Evolutionary conservation across 2,888 invertebrate species (phyloP).

Genomic region (Pammene fasciana): DNA sequence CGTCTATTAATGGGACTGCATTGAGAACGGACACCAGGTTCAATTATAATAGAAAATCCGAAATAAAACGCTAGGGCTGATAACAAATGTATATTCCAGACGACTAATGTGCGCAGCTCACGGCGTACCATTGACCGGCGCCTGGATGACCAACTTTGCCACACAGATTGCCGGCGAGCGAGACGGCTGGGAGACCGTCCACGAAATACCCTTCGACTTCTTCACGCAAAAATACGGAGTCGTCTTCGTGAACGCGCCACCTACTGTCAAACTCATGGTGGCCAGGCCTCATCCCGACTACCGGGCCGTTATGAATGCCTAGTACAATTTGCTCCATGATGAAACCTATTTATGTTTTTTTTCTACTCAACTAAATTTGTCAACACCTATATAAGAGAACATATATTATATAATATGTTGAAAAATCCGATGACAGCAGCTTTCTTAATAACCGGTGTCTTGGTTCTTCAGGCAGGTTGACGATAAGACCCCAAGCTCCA

Average conservation of each 20-base stretch:
- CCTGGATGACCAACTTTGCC: conserved; percentile 52
- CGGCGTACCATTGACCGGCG: conserved; percentile 50
- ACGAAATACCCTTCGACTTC: conserved; percentile 48
- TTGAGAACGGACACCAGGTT: too few species aligned
- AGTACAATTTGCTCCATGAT: neutral
- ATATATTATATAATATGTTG: too few species aligned
- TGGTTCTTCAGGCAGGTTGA: too few species aligned
- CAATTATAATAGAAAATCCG: too few species aligned
- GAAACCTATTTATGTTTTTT: too few species aligned
- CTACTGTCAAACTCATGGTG: conserved; percentile 51
- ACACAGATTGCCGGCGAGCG: conserved; percentile 52
- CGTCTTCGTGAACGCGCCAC: conserved; percentile 47
- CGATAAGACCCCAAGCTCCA: too few species aligned
- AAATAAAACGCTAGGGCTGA: too few species aligned
- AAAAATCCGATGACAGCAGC: too few species aligned
- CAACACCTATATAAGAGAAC: too few species aligned
- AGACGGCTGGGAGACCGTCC: conserved; percentile 51
- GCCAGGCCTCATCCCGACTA: conserved; percentile 31
- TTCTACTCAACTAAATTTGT: too few species aligned
- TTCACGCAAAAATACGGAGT: conserved; percentile 47
- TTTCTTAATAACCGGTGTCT: too few species aligned
- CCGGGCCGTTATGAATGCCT: neutral
- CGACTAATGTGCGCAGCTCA: conserved; percentile 52
- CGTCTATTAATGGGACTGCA: too few species aligned
- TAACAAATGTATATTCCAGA: conserved; percentile 43